A percentile compares a stretch with the other conserved stretches of the same genome.
phyloP scores from a whole-genome alignment of 2,888 invertebrate species.

The Diaphora mendica region DNA sequence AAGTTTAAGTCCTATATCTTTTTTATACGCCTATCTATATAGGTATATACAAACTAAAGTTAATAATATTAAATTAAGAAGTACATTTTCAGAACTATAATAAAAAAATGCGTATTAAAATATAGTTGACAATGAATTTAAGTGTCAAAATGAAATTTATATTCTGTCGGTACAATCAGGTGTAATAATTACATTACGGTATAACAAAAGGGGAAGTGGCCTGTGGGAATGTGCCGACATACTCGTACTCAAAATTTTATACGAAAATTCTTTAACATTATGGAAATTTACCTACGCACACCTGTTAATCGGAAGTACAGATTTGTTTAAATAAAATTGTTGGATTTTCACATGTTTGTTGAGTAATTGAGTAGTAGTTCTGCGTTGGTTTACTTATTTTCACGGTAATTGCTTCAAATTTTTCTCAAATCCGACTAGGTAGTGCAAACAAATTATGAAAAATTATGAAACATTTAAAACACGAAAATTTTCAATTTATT shows the following conservation, averaged over 20 bases:
- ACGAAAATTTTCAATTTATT: too few species aligned
- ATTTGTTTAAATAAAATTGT: neutral
- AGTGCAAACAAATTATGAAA: too few species aligned
- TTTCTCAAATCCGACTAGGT: too few species aligned
- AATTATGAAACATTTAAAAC: too few species aligned
- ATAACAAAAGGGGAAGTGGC: slow-evolving; percentile 54
- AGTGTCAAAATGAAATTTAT: slow-evolving; percentile 36
- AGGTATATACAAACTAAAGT: too few species aligned
- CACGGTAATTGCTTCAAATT: too few species aligned
- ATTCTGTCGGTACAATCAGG: slow-evolving; percentile 64
- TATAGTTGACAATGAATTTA: neutral
- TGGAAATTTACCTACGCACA: slow-evolving; percentile 35
- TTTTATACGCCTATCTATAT: too few species aligned
- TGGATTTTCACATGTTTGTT: neutral
- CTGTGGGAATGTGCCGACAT: slow-evolving; percentile 59
- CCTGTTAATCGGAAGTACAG: slow-evolving; percentile 32
- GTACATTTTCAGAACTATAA: neutral
- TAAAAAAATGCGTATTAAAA: neutral
- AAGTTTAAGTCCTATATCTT: too few species aligned
- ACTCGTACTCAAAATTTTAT: slow-evolving; percentile 41
- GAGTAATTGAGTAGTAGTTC: neutral
- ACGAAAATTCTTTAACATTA: slow-evolving; percentile 45
- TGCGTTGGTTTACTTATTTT: neutral
- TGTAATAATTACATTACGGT: slow-evolving; percentile 67
- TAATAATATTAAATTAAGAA: too few species aligned